A percentile compares a stretch with the other conserved stretches of the same genome.
phyloP scores from a whole-genome alignment of 2,797 vertebrate genomes.

The Rhabdomys pumilio region DNA sequence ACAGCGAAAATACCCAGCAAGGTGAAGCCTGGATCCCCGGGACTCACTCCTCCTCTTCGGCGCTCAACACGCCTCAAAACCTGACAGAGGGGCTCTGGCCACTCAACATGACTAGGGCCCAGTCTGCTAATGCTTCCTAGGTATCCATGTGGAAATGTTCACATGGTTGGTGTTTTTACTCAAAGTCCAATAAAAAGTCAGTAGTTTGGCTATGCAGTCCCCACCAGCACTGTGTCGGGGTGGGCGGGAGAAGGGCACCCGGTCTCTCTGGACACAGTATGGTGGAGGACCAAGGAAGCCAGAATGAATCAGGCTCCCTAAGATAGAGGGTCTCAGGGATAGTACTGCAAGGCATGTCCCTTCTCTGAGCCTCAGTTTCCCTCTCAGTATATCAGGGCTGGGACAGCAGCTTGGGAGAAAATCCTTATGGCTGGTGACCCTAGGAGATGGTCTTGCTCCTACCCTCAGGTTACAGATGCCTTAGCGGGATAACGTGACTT shows the following conservation, averaged over 20 bases:
- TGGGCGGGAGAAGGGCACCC: neutral
- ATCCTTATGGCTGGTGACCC: neutral
- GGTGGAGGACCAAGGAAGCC: neutral
- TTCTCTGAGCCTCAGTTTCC: constrained; percentile 30
- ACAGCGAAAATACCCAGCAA: constrained; percentile 77
- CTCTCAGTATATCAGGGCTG: neutral
- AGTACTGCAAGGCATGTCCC: neutral
- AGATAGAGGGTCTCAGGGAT: neutral
- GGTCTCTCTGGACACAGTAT: neutral
- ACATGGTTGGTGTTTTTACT: constrained; percentile 85
- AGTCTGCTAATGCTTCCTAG: neutral
- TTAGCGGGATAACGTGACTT: neutral
- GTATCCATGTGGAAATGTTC: neutral
- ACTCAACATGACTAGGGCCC: constrained; percentile 18
- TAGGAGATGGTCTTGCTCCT: neutral
- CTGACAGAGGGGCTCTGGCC: constrained; percentile 83
- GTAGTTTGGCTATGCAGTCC: constrained; percentile 81
- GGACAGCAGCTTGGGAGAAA: neutral
- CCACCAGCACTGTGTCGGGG: constrained; percentile 66
- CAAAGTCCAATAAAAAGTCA: constrained; percentile 88
- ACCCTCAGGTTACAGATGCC: neutral
- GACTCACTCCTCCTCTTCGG: constrained; percentile 73
- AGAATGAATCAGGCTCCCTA: neutral
- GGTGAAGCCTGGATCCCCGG: constrained; percentile 59
- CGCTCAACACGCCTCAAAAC: constrained; percentile 87